Conservation (phyloP, 2,797 vertebrate genomes). For the Channallabes apus region DNA sequence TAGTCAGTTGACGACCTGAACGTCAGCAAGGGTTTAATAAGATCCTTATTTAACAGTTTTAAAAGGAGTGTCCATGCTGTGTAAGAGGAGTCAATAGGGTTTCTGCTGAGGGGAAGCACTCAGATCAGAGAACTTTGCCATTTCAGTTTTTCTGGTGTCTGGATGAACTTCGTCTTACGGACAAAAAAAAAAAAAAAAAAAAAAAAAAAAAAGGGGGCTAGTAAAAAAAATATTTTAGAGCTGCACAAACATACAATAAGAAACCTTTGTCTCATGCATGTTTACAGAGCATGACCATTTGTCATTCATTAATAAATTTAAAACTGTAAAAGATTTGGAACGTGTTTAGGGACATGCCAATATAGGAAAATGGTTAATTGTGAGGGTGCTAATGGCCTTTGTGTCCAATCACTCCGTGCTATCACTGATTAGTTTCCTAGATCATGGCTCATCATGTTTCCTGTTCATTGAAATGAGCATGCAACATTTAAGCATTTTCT, state of each 20-base stretch:
- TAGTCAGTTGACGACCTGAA: too few relatives aligned
- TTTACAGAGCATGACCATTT: background rate
- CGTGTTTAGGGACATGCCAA: background rate
- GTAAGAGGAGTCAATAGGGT: background rate
- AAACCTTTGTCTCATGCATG: background rate
- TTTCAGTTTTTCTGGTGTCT: background rate
- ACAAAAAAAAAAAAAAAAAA: background rate
- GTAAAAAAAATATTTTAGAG: background rate
- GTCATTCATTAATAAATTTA: background rate
- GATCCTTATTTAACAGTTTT: background rate
- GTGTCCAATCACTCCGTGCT: background rate
- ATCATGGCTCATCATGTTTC: too few relatives aligned
- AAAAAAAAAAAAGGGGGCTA: background rate
- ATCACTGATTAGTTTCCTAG: background rate
- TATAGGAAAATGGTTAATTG: background rate
- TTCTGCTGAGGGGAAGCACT: background rate
- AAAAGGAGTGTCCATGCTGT: background rate
- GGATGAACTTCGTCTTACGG: background rate
- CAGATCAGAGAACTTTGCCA: background rate
- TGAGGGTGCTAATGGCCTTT: background rate
- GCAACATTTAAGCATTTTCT: background rate
- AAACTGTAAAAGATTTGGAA: background rate
- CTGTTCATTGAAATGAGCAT: background rate
- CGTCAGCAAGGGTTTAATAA: background rate
- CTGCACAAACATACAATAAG: background rate